Conservation (phyloP, 1,140 invertebrate genomes). For the Tachypleus tridentatus region DNA sequence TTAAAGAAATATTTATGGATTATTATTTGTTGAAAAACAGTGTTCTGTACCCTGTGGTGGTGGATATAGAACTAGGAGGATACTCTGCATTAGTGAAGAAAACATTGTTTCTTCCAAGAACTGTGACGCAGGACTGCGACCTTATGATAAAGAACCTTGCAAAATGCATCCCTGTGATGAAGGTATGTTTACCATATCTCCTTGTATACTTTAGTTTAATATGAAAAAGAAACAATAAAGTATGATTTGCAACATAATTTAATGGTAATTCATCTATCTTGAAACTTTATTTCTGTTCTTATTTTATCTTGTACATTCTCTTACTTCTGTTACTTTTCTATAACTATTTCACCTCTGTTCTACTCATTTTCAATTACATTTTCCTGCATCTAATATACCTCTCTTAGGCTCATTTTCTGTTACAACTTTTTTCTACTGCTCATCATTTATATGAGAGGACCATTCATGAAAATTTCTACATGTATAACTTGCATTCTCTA, state of each 20-base stretch:
- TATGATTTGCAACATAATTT: slow-evolving; percentile 6
- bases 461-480: too few species aligned
- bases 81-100: slow-evolving; percentile 65
- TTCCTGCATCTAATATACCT: too few species aligned
- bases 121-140: slow-evolving; percentile 52
- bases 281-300: slow-evolving; percentile 13
- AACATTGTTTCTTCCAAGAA: slow-evolving; percentile 41
- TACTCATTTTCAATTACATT: too few species aligned
- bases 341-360: too few species aligned
- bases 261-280: slow-evolving; percentile 5
- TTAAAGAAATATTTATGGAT: background rate
- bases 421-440: too few species aligned
- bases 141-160: slow-evolving; percentile 54
- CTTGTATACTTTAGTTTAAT: too few species aligned
- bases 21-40: slow-evolving; percentile 30
- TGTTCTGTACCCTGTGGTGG: slow-evolving; percentile 71
- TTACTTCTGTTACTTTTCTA: too few species aligned
- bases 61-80: slow-evolving; percentile 54
- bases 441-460: too few species aligned
- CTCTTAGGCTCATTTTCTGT: too few species aligned
- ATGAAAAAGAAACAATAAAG: background rate
- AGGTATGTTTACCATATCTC: slow-evolving; percentile 7
- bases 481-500: too few species aligned
- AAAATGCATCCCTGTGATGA: slow-evolving; percentile 41
- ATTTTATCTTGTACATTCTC: background rate